Evolutionary conservation across 1,140 invertebrate genomes (phyloP).

Genomic region (Daktulosphaira vitifoliae): DNA sequence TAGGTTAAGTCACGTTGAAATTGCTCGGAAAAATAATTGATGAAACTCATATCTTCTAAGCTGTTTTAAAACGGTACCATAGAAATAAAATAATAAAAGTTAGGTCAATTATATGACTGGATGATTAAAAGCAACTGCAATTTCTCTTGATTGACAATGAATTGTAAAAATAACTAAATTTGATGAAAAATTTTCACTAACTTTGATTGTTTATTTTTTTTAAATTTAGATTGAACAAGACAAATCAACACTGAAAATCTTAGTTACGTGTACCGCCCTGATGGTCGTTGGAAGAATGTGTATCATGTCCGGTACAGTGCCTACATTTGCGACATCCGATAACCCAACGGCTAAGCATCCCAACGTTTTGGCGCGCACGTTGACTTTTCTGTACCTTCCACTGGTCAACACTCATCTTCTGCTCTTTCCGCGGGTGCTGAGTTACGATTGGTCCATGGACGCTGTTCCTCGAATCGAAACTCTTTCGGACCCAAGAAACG

Average conservation of each 20-base stretch:
- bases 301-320: slow-evolving; percentile 54
- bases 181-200: too few species aligned
- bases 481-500: slow-evolving; percentile 62
- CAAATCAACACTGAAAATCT: slow-evolving; percentile 52
- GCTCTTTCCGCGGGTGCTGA: slow-evolving; percentile 67
- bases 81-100: too few species aligned
- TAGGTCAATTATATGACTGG: too few species aligned
- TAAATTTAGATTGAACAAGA: slow-evolving; percentile 45
- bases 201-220: too few species aligned
- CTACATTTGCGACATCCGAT: slow-evolving; percentile 75
- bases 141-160: too few species aligned
- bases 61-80: too few species aligned
- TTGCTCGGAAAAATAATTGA: too few species aligned
- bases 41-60: too few species aligned
- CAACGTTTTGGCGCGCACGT: slow-evolving; percentile 56
- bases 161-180: too few species aligned
- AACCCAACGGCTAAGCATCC: slow-evolving; percentile 75
- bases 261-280: slow-evolving; percentile 46
- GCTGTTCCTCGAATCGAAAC: slow-evolving; percentile 69
- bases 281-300: slow-evolving; percentile 55
- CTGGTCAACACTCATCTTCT: slow-evolving; percentile 74
- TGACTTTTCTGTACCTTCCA: slow-evolving; percentile 80
- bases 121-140: too few species aligned
- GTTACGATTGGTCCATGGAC: slow-evolving; percentile 94
- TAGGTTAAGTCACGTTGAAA: too few species aligned